phyloP scores from a whole-genome alignment of 2,888 invertebrate species.

The Scaptomyza flava region DNA sequence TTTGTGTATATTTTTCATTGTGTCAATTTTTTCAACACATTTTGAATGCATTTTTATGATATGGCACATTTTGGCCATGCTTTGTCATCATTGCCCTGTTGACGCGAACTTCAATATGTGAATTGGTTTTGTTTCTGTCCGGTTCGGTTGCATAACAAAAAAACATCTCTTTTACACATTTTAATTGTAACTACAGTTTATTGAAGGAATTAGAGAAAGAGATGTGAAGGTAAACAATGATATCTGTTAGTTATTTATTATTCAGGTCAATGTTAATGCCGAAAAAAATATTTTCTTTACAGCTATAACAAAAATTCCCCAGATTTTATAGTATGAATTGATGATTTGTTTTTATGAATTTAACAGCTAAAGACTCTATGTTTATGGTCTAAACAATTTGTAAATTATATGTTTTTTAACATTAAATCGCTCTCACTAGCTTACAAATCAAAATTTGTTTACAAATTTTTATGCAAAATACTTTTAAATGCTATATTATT shows the following conservation, averaged over 20 bases:
- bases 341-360: constrained; percentile 5
- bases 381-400: no score
- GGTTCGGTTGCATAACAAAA: constrained; percentile 57
- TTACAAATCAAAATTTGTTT: no score
- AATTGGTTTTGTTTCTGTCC: constrained; percentile 40
- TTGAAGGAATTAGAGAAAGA: constrained; percentile 15
- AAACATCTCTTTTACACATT: constrained; percentile 45
- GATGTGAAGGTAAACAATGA: constrained; percentile 26
- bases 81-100: constrained; percentile 52
- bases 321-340: neutral
- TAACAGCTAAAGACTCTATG: neutral
- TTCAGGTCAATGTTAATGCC: constrained; percentile 80
- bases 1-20: neutral
- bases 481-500: no score
- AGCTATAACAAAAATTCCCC: constrained; percentile 7
- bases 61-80: constrained; percentile 21
- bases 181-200: constrained; percentile 54
- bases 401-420: no score
- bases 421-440: no score
- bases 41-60: constrained; percentile 36
- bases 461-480: no score
- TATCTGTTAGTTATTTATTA: constrained; percentile 58
- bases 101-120: constrained; percentile 61
- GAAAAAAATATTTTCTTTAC: constrained; percentile 26
- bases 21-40: constrained; percentile 14